Conservation (phyloP, 2,113 vertebrate genomes). For the Barnardius zonarius region DNA sequence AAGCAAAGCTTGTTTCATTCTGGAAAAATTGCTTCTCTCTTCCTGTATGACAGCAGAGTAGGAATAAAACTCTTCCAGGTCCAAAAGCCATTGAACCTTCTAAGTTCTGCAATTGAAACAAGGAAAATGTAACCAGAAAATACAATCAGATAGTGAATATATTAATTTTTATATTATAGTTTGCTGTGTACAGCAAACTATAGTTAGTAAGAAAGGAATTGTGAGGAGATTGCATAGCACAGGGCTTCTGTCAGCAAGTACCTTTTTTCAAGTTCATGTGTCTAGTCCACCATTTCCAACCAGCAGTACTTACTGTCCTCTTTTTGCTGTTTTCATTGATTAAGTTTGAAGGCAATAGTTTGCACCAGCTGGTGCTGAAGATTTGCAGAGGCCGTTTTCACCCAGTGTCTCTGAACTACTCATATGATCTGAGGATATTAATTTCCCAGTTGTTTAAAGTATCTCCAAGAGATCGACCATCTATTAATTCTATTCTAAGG, state of each 20-base stretch:
- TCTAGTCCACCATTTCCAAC: background rate
- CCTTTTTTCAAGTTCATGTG: background rate
- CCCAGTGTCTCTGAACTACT: constrained; percentile 80
- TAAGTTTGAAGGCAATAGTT: constrained; percentile 84
- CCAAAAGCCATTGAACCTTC: background rate
- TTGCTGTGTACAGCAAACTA: background rate
- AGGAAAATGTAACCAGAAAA: background rate
- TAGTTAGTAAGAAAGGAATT: background rate
- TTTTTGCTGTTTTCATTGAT: background rate
- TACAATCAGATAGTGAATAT: background rate
- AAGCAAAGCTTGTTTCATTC: background rate
- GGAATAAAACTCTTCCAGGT: background rate
- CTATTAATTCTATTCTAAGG: constrained; percentile 82
- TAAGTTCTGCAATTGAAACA: background rate
- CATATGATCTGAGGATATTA: constrained; percentile 77
- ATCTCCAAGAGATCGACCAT: constrained; percentile 83
- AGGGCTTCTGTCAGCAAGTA: background rate
- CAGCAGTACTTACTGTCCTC: background rate
- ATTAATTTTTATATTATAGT: background rate
- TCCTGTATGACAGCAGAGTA: background rate
- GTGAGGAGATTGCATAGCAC: background rate
- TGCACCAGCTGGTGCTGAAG: constrained; percentile 84
- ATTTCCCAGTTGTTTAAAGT: constrained; percentile 86
- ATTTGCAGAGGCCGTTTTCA: constrained; percentile 85
- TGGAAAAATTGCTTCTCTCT: background rate